Percentiles rank a stretch among this genome's conserved stretches.
Conservation (phyloP, 2,113 vertebrate species). For the Mesitornis unicolor region DNA sequence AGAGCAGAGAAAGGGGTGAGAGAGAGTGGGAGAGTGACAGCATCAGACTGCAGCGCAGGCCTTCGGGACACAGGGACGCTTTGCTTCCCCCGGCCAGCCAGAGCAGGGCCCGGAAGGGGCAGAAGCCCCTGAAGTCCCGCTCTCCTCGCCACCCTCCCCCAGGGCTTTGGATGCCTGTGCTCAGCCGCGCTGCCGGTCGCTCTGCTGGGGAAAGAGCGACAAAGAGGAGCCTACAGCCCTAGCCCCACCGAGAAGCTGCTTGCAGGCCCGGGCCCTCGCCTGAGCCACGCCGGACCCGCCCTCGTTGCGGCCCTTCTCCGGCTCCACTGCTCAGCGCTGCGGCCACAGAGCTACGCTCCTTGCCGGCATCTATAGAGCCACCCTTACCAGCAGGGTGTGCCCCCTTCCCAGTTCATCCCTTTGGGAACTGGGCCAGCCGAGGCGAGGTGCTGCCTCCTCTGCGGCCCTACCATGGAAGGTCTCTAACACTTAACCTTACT, state of each 20-base stretch:
- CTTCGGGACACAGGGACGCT: accelerated
- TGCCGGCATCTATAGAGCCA: too few species aligned
- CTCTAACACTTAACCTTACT: accelerated
- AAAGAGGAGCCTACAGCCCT: accelerated
- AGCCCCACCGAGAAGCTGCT: accelerated
- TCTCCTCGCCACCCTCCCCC: too few species aligned
- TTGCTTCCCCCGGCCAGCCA: accelerated
- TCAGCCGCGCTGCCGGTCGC: accelerated
- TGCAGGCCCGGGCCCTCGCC: too few species aligned
- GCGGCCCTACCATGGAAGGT: accelerated
- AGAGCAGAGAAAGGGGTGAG: neutral
- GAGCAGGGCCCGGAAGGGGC: neutral
- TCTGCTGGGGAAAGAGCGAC: too few species aligned
- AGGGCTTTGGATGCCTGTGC: neutral
- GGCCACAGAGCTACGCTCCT: too few species aligned
- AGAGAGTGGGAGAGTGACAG: accelerated
- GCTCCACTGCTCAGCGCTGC: too few species aligned
- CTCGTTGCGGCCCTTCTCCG: accelerated
- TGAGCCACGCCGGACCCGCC: neutral
- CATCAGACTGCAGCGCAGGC: accelerated
- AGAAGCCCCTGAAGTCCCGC: too few species aligned
- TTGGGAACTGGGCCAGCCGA: too few species aligned
- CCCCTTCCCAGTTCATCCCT: accelerated
- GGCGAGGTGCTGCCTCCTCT: neutral
- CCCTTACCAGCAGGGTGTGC: too few species aligned